Evolutionary conservation across 2,797 vertebrate genomes (phyloP).

Genomic region (Squalus acanthias): DNA sequence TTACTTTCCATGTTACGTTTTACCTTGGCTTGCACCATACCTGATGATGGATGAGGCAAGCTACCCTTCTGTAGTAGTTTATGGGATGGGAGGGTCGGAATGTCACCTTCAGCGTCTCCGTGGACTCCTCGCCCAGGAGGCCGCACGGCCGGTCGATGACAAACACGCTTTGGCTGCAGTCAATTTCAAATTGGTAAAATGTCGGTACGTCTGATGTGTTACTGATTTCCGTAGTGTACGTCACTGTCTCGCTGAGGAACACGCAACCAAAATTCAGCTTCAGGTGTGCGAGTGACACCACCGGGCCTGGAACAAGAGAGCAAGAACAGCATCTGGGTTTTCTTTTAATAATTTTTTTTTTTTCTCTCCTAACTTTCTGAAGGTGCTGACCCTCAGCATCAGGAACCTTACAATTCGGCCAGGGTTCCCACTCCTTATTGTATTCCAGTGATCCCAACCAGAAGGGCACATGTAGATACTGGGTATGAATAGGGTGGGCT

Average conservation of each 20-base stretch:
- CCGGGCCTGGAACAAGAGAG: constrained; percentile 64
- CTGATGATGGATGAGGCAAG: constrained; percentile 80
- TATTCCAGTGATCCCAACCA: neutral
- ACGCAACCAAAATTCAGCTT: constrained; percentile 72
- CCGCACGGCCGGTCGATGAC: constrained; percentile 65
- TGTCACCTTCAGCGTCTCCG: constrained; percentile 56
- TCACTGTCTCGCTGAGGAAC: constrained; percentile 53
- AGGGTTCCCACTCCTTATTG: neutral
- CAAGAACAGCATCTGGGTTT: neutral
- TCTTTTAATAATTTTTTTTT: neutral
- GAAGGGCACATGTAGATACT: neutral
- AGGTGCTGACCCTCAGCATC: neutral
- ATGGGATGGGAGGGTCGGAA: constrained; percentile 71
- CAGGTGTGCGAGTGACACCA: constrained; percentile 60
- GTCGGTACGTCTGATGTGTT: constrained; percentile 66
- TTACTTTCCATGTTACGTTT: neutral
- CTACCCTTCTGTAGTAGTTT: constrained; percentile 69
- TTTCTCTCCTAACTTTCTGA: neutral
- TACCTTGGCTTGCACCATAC: constrained; percentile 51
- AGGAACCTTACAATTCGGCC: neutral
- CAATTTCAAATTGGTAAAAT: constrained; percentile 78
- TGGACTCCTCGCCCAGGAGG: constrained; percentile 58
- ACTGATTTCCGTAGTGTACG: constrained; percentile 61
- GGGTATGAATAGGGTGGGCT: neutral
- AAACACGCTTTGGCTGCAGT: constrained; percentile 75